Conservation (phyloP, 2,797 vertebrate genomes). For the Crenichthys baileyi region DNA sequence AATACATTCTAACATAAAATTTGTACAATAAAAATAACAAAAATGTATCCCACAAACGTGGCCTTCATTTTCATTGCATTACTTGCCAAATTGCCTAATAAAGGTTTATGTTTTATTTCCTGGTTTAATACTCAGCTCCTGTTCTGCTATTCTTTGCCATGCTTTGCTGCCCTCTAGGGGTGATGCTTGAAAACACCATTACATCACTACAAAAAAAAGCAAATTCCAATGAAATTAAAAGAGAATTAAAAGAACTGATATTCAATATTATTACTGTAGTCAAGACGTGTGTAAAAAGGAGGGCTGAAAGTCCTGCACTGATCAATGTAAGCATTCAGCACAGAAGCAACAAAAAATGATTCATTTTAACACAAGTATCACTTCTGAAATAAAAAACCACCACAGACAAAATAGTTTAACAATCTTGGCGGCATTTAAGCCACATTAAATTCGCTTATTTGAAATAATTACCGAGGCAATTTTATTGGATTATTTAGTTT, state of each 20-base stretch:
- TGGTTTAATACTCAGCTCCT: background rate
- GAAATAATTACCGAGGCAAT: no score
- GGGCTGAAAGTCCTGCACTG: background rate
- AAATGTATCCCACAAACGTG: background rate
- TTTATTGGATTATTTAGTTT: background rate
- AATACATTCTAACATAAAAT: background rate
- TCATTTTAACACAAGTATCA: background rate
- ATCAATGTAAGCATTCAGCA: no score
- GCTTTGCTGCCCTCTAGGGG: constrained; percentile 44
- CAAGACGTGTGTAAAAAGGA: background rate
- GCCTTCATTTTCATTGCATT: background rate
- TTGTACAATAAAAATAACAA: background rate
- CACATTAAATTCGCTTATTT: background rate
- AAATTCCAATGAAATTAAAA: background rate
- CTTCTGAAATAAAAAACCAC: background rate
- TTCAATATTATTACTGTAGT: background rate
- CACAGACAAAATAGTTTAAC: background rate
- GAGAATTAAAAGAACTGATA: background rate
- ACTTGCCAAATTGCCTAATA: background rate
- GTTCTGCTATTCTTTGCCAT: background rate
- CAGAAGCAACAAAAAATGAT: background rate
- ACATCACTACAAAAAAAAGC: constrained; percentile 28
- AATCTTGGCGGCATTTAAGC: background rate
- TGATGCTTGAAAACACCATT: background rate
- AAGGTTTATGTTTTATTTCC: background rate